Percentiles rank a stretch among this genome's conserved stretches.
phyloP scores from a whole-genome alignment of 1,140 invertebrate species.

The Penaeus chinensis region DNA sequence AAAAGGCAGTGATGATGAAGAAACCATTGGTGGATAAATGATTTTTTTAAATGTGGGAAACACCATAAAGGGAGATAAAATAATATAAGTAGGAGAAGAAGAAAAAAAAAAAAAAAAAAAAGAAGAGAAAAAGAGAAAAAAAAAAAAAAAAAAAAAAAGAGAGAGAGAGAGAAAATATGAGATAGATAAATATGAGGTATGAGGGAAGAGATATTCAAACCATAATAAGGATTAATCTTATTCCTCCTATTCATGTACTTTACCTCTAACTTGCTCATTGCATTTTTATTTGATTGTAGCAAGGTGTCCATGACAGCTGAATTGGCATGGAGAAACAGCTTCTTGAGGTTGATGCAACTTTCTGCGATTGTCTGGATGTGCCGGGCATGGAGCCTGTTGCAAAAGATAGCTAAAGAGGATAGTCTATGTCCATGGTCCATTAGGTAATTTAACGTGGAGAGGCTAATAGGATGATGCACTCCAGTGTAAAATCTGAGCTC shows the following conservation, averaged over 20 bases:
- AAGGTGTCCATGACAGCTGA: slow-evolving; percentile 16
- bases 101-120: too few relatives aligned
- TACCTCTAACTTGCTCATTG: slow-evolving; percentile 34
- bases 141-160: too few relatives aligned
- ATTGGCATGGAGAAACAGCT: slow-evolving; percentile 47
- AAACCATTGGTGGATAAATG: too few relatives aligned
- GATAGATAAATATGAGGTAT: too few relatives aligned
- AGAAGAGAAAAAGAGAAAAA: too few relatives aligned
- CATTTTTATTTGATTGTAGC: not conserved
- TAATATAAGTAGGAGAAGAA: too few relatives aligned
- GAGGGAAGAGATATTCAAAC: too few relatives aligned
- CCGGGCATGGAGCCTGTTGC: slow-evolving; percentile 11
- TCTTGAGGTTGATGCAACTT: slow-evolving; percentile 34
- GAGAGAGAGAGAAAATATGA: too few relatives aligned
- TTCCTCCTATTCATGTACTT: not conserved
- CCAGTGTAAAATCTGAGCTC: slow-evolving; percentile 48
- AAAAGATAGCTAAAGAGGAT: slow-evolving; percentile 45
- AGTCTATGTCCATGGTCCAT: slow-evolving; percentile 21
- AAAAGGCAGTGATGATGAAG: too few relatives aligned
- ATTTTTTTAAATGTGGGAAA: too few relatives aligned
- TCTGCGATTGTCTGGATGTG: slow-evolving; percentile 44
- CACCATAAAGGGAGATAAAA: too few relatives aligned
- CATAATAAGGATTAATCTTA: too few relatives aligned
- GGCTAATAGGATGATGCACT: slow-evolving; percentile 43
- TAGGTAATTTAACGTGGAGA: slow-evolving; percentile 16